Evolutionary conservation across 2,113 vertebrate species (phyloP), one percentile per base, ranked within the genome.

Genomic region (Pionites leucogaster): DNA sequence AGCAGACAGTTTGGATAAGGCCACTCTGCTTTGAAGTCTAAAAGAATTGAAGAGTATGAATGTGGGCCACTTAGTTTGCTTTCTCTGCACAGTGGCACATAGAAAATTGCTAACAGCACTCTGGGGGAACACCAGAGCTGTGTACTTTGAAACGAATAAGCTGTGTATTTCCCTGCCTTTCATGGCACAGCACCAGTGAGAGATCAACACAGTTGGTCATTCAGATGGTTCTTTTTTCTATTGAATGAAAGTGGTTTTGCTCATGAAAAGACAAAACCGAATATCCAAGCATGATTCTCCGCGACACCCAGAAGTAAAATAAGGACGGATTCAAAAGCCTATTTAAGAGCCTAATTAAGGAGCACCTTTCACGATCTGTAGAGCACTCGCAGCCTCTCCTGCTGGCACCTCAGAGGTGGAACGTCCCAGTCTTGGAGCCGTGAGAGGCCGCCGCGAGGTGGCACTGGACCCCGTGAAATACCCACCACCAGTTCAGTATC

Each of bases 51-150:
- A 46, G 13, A 49, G 25, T 4, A 11, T 13, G 39, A 17, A 55
- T 9, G 29, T 16, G 28, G 80, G 64, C 31, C 17, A 23, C 50
- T 59, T 13, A 3, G 5, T 52, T 52, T 31, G 37, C 52, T 50
- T 65, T 52, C 41, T 19, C 52, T 23, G 3, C 1, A 3, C 12
- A 0, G 3, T 60, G 42, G 74, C 65, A 55, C 39, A 42, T 0
- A 0, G 50, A 23, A 33, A 83, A 77, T 17, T 42, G 49, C n/a
- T 9, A 28, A 59, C 81, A 71, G 81, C 25, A 4, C n/a, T n/a
- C 27, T 4, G 44, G 17, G 41, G 13, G 46, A 92, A 49, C 44
- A 37, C 35, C 33, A 49, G 72, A 89, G 62, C 35, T 1, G 1
- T 9, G 59, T 25, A 44, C 52, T 91, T 71, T 15, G 77, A 42